These are phyloP conservation scores for Zosterops borbonicus DNA, from an alignment of 2,113 vertebrate species.

Conservation along the genomic window DNA sequence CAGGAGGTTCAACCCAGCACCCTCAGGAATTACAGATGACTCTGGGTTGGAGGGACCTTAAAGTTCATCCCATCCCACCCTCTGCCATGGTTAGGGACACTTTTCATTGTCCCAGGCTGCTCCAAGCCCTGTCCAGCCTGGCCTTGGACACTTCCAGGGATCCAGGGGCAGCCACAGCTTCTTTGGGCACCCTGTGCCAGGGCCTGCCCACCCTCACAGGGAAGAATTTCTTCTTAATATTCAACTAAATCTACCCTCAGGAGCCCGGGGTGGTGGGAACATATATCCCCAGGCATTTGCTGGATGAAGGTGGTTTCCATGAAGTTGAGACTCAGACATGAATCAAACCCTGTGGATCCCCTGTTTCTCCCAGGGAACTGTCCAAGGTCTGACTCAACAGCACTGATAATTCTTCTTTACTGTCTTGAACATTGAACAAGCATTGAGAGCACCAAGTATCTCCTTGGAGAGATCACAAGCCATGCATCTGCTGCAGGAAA, in stretches of 20 bases:
- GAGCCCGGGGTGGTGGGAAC: not conserved
- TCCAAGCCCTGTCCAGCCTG: rapidly evolving
- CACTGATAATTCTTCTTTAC: not conserved
- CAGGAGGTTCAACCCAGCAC: not conserved
- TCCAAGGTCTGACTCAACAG: not conserved
- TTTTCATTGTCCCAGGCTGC: rapidly evolving
- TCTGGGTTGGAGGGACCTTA: not conserved
- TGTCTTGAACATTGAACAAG: not conserved
- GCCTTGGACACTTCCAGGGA: not conserved
- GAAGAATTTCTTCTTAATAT: not conserved
- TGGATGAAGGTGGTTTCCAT: not conserved
- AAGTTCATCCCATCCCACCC: rapidly evolving
- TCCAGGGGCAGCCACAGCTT: not conserved
- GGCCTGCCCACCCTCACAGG: rapidly evolving
- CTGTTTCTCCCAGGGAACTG: not conserved
- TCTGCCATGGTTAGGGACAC: not conserved
- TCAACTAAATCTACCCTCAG: not conserved
- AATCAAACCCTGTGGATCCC: not conserved
- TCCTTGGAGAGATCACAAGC: not conserved
- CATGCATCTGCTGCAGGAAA: not conserved
- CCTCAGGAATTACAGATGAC: not conserved
- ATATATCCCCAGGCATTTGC: rapidly evolving
- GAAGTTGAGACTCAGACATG: not conserved
- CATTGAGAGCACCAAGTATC: too few relatives aligned
- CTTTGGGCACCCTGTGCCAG: not conserved